Base-by-base conservation (phyloP, 2,888 invertebrate genomes). In the Leptothorax acervorum region DNA sequence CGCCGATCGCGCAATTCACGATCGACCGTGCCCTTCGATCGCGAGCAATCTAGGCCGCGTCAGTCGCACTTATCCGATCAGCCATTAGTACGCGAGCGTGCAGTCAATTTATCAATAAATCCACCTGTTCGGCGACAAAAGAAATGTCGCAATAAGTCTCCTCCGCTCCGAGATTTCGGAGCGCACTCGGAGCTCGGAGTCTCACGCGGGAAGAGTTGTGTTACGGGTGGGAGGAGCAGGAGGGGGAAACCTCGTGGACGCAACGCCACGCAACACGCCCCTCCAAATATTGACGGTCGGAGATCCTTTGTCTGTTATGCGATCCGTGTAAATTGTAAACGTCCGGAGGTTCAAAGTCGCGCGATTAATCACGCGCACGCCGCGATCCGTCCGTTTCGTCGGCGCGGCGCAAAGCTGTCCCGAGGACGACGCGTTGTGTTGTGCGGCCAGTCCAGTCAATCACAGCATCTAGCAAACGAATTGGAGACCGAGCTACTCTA, bases 311-410 rank as follows among this genome's bases (percentile, higher is more conserved):
- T 63, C 63, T n/a, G 3, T 42, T 23, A 4, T 12, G 8, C 42
- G 8, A 1, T 23, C 42, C 65, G 12, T 1, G 2, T 15, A 78
- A 89, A 76, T 1, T 63, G 42, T 31, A 23, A 23, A 23, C 68
- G 79, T 57, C 39, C 73, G 45, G 23, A 53, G 63, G 65, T 57
- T 75, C 74, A 86, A 86, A 79, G 83, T 85, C 79, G 51, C 12
- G 57, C 48, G 82, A 90, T 89, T 88, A 89, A 86, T 89, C 89
- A 89, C 53, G 39, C 48, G 63, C 63, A 35, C 66, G 42, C 83
- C 66, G 42, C 83, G 82, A 89, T 76, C 70, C 6, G 51, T 85
- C 71, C 70, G 73, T 76, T 82, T 82, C 75, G 4, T 0, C 28
- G 15, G 2, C 15, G 28, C 42, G 35, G 28, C 0, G 42, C 28